Conservation (phyloP, 2,888 invertebrate genomes). For the Laothoe populi region DNA sequence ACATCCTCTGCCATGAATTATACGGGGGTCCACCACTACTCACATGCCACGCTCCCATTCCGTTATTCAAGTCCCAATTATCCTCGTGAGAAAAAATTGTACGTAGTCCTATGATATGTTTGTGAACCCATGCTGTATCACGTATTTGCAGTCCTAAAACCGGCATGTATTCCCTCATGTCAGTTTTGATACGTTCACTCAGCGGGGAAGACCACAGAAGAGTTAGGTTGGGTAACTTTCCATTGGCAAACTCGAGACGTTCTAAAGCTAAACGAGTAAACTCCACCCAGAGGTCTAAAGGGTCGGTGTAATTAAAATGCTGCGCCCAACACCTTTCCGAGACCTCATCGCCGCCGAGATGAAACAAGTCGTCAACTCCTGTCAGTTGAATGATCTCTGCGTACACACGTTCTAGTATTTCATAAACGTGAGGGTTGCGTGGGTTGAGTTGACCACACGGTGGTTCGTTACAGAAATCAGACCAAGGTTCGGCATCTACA, state of each 20-base stretch:
- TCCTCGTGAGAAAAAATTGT: constrained; percentile 92
- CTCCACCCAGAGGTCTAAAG: constrained; percentile 89
- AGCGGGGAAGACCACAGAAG: constrained; percentile 62
- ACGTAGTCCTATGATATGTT: constrained; percentile 83
- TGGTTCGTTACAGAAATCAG: constrained; percentile 89
- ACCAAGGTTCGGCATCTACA: constrained; percentile 89
- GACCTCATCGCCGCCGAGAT: constrained; percentile 91
- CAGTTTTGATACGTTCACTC: constrained; percentile 54
- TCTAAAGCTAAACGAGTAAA: constrained; percentile 87
- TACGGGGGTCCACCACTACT: constrained; percentile 91
- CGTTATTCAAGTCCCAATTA: constrained; percentile 93
- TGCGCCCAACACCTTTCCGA: constrained; percentile 90
- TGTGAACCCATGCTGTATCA: constrained; percentile 87
- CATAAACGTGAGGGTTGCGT: constrained; percentile 88
- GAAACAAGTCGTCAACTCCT: constrained; percentile 90
- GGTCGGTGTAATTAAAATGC: constrained; percentile 86
- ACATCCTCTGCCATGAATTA: constrained; percentile 93
- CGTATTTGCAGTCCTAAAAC: constrained; percentile 77
- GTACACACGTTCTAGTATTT: constrained; percentile 88
- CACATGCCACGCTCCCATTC: constrained; percentile 91
- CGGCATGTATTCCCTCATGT: constrained; percentile 53
- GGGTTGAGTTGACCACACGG: constrained; percentile 93
- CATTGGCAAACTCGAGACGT: constrained; percentile 82
- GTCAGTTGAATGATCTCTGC: constrained; percentile 89
- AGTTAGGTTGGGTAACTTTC: constrained; percentile 59